Evolutionary conservation across 2,888 invertebrate species (phyloP).

Genomic region (Mimachlamys varia): DNA sequence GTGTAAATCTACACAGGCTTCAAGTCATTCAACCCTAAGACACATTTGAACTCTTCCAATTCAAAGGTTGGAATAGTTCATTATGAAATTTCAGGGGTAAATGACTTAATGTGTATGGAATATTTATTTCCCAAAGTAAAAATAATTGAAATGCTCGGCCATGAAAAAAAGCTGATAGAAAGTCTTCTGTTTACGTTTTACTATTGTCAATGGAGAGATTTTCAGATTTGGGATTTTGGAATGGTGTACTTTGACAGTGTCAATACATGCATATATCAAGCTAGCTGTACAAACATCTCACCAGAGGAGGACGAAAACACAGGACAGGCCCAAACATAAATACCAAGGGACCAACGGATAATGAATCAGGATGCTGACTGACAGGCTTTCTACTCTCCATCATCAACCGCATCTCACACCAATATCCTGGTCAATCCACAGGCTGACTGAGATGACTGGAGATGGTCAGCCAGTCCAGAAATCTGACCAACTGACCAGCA

Average conservation of each 20-base stretch:
- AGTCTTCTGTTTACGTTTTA: no score
- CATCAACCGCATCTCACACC: neutral
- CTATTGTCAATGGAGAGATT: no score
- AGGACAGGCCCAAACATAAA: neutral
- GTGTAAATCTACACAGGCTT: no score
- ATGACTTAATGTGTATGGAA: no score
- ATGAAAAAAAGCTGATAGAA: no score
- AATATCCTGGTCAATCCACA: neutral
- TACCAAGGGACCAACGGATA: neutral
- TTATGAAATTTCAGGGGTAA: no score
- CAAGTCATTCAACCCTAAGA: no score
- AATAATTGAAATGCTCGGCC: no score
- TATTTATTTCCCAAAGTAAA: no score
- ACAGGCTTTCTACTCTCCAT: constrained; percentile 7
- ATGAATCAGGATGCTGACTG: neutral
- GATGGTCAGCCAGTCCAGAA: neutral
- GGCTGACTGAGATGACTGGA: neutral
- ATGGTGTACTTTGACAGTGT: neutral
- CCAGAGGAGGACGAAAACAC: neutral
- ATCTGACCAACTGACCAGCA: neutral
- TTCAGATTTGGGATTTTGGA: neutral
- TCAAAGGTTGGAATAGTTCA: no score
- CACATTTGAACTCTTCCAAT: no score
- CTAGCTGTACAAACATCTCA: neutral
- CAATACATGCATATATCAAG: neutral